A percentile compares a stretch with the other conserved stretches of the same genome.
These are phyloP conservation scores for Nebria brevicollis DNA, from an alignment of 2,888 invertebrate species.

Conservation along the genomic window DNA sequence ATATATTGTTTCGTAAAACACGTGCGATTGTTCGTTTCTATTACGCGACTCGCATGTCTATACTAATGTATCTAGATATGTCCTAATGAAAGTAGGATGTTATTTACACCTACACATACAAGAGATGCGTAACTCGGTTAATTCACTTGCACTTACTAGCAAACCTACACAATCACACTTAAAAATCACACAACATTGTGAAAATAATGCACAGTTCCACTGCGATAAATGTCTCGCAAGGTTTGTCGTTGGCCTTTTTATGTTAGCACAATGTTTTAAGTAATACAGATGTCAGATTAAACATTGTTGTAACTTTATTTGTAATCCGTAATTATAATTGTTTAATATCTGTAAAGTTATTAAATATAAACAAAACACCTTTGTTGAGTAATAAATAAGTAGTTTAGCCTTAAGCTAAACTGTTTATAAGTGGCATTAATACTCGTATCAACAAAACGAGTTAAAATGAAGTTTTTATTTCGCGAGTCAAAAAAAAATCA, in stretches of 20 bases:
- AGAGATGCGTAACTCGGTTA: not conserved
- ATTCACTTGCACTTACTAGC: not conserved
- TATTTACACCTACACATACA: not conserved
- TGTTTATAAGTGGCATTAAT: no score
- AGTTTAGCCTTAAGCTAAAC: not conserved
- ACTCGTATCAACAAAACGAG: no score
- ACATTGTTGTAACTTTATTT: not conserved
- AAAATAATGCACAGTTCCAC: not conserved
- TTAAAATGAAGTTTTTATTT: no score
- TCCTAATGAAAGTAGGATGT: not conserved
- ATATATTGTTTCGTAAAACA: not conserved
- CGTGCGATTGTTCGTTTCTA: not conserved
- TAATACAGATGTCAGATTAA: not conserved
- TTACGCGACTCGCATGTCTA: not conserved
- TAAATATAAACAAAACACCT: not conserved
- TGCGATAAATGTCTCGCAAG: not conserved
- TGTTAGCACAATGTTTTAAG: not conserved
- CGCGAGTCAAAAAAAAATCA: no score
- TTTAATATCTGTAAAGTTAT: not conserved
- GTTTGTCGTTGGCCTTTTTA: not conserved
- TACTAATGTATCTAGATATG: not conserved
- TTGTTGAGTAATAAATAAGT: not conserved
- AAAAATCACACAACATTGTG: not conserved
- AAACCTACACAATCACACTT: not conserved
- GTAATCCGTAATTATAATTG: not conserved